phyloP scores from a whole-genome alignment of 2,888 invertebrate species.

The Zygaena filipendulae region DNA sequence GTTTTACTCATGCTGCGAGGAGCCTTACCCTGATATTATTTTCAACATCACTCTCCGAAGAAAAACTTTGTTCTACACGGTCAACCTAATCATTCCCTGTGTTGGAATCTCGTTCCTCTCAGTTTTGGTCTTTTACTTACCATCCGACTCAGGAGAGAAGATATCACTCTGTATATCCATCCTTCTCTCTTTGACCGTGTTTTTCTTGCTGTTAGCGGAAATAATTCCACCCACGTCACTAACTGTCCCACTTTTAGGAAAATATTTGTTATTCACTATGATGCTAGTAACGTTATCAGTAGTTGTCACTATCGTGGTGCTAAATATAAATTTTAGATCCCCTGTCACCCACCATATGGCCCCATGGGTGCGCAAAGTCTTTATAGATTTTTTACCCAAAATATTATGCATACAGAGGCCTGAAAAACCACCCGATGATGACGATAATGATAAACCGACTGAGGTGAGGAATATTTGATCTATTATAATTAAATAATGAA shows the following conservation, averaged over 20 bases:
- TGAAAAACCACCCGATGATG: constrained; percentile 79
- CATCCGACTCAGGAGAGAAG: constrained; percentile 97
- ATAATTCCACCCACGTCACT: constrained; percentile 95
- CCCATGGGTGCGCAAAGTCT: constrained; percentile 89
- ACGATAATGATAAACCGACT: constrained; percentile 58
- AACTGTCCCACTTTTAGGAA: constrained; percentile 90
- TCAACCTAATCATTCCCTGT: constrained; percentile 97
- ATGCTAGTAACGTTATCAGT: constrained; percentile 93
- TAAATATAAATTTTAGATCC: constrained; percentile 92
- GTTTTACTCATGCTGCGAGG: constrained; percentile 96
- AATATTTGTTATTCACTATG: constrained; percentile 95
- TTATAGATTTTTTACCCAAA: constrained; percentile 87
- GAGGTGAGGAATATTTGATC: constrained; percentile 46
- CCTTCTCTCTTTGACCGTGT: constrained; percentile 91
- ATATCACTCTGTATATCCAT: constrained; percentile 96
- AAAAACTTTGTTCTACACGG: constrained; percentile 97
- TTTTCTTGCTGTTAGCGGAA: constrained; percentile 92
- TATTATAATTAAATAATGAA: constrained; percentile 22
- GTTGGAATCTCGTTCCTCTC: constrained; percentile 97
- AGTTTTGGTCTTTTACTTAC: constrained; percentile 96
- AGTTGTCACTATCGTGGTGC: constrained; percentile 92
- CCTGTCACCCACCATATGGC: constrained; percentile 94
- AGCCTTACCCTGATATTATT: constrained; percentile 97
- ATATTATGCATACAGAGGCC: constrained; percentile 91
- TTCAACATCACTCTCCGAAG: constrained; percentile 95